Evolutionary conservation across 2,113 vertebrate species (phyloP).

Genomic region (Quiscalus mexicanus): DNA sequence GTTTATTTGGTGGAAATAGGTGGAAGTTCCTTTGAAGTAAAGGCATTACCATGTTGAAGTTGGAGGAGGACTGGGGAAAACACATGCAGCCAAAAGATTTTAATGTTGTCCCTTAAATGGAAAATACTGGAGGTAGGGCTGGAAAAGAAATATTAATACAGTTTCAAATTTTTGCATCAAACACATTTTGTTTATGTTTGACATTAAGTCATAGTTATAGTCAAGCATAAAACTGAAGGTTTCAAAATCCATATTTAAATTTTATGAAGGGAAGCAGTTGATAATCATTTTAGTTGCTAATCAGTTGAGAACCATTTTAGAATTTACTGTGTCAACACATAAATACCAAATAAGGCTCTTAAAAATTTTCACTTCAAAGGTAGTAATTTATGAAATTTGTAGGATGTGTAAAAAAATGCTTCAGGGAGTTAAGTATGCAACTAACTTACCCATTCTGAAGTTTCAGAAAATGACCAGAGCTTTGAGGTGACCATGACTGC

Average conservation of each 20-base stretch:
- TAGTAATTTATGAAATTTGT: not conserved
- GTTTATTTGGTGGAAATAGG: not conserved
- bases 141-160: not conserved
- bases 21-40: not conserved
- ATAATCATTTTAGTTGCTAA: not conserved
- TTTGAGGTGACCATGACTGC: slow-evolving; percentile 99
- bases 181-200: not conserved
- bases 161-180: not conserved
- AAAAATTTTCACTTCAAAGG: not conserved
- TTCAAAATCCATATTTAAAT: not conserved
- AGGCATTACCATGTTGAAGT: not conserved
- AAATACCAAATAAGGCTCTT: not conserved
- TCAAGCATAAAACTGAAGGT: not conserved
- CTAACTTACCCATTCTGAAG: slow-evolving; percentile 67
- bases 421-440: not conserved
- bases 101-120: not conserved
- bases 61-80: not conserved
- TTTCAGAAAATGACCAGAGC: slow-evolving; percentile 91
- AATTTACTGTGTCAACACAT: not conserved
- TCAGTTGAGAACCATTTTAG: not conserved
- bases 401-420: not conserved
- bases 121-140: not conserved
- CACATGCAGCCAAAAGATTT: not conserved
- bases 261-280: not conserved
- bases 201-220: not conserved